phyloP scores from a whole-genome alignment of 1,140 invertebrate species.

The Anoplolepis gracilipes region DNA sequence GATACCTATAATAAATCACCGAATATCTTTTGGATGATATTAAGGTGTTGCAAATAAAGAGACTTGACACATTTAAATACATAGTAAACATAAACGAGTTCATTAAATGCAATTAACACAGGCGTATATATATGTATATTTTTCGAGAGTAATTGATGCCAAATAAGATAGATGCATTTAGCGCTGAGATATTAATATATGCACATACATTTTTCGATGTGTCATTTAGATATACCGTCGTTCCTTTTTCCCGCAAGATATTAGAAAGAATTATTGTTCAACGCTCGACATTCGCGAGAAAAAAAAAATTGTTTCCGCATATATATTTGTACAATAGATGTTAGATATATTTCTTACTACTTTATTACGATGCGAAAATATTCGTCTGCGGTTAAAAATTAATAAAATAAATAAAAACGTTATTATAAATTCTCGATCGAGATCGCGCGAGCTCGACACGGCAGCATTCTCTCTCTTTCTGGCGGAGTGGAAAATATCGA shows the following conservation, averaged over 20 bases:
- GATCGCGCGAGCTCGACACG: neutral
- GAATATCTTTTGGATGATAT: neutral
- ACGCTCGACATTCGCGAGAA: too few relatives aligned
- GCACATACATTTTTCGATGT: neutral
- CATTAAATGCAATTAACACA: neutral
- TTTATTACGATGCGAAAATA: conserved; percentile 35
- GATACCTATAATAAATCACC: neutral
- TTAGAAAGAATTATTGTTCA: neutral
- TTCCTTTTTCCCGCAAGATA: neutral
- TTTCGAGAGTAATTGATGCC: neutral
- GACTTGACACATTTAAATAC: too few relatives aligned
- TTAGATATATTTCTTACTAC: conserved; percentile 3
- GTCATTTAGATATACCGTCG: neutral
- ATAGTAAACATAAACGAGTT: too few relatives aligned
- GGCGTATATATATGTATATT: neutral
- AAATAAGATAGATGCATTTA: neutral
- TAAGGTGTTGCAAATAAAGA: neutral
- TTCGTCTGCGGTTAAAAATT: conserved; percentile 36
- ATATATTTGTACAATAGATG: neutral
- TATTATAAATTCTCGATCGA: neutral
- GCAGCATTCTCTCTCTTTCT: neutral
- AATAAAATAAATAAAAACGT: too few relatives aligned
- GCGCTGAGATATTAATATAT: neutral
- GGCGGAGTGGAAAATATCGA: conserved; percentile 34
- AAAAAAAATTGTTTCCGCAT: neutral